These are phyloP conservation scores for Oxystoma pomonae DNA, from an alignment of 2,888 invertebrate genomes.

Conservation along the genomic window DNA sequence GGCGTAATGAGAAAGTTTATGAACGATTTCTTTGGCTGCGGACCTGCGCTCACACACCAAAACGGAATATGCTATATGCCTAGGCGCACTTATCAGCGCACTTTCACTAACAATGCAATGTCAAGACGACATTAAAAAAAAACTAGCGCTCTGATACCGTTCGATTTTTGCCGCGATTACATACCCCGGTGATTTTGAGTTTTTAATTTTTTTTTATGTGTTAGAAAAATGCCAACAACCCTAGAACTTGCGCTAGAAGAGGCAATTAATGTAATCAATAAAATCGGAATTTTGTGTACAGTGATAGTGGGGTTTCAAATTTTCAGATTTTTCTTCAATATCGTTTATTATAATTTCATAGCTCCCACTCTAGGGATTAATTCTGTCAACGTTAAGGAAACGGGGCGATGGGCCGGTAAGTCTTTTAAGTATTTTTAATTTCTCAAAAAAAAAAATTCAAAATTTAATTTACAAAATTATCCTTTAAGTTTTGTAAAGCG, in stretches of 20 bases:
- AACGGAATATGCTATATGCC: neutral
- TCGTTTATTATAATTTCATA: conserved; percentile 47
- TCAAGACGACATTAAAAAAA: neutral
- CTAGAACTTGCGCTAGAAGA: conserved; percentile 23
- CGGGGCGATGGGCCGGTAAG: conserved; percentile 81
- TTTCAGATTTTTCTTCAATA: conserved; percentile 51
- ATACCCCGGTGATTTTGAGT: too few relatives aligned
- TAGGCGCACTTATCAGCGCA: neutral
- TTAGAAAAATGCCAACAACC: neutral
- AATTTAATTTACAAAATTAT: too few relatives aligned
- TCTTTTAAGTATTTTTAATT: too few relatives aligned
- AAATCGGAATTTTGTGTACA: conserved; percentile 49
- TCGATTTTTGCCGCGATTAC: too few relatives aligned
- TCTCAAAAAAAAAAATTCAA: too few relatives aligned
- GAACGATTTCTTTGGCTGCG: neutral
- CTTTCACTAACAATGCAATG: neutral
- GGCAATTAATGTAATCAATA: conserved; percentile 45
- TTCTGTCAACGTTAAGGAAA: conserved; percentile 57
- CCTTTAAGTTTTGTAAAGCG: too few relatives aligned
- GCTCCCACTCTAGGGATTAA: conserved; percentile 52
- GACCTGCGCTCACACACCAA: neutral
- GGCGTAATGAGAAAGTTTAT: neutral
- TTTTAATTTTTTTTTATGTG: neutral
- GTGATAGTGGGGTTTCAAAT: conserved; percentile 45
- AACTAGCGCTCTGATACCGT: neutral